Evolutionary conservation across 2,113 vertebrate species (phyloP), one percentile per base, ranked within the genome.

Genomic region (Paracyprichromis sp.): DNA sequence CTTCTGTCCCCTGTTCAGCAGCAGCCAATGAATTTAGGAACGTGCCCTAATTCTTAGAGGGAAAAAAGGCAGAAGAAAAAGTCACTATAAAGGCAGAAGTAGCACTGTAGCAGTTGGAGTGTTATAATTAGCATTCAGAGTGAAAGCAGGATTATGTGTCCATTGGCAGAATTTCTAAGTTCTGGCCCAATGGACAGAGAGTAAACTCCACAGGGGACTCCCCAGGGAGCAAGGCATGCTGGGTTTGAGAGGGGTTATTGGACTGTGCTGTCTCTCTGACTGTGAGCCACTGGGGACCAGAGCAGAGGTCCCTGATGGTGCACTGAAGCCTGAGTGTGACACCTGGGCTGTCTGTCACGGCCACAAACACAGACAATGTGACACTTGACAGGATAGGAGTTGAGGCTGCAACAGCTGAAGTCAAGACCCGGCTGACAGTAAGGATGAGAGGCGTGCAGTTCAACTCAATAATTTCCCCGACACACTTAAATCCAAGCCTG

Each of bases 291-390:
- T 87, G 88, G 95, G 94, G 93, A 95, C 91, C 56, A 2, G 61
- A 91, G 92, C 90, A 54, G 87, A 85, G 94, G 90, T 90, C 92
- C 89, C 93, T 93, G 91, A 93, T 92, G 93, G 95, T 91, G 95
- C 95, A 94, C 93, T 95, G 94, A 93, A 96, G 95, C 95, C 92
- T 93, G 95, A 95, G 95, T 93, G 94, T 94, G 94, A 95, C 95
- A 96, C 95, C 95, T 95, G 93, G 94, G 93, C 95, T 96, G 95
- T 95, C 95, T 94, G 94, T 96, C 95, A 96, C 54, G 84, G 94
- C 92, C 92, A 88, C 95, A 94, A 94, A 95, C 94, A 95, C 93
- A 92, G 92, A 94, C 93, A 92, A 90, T 83, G 92, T 95, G 95
- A 94, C 95, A 95, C 90, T 90, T 95, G 95, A 96, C 95, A 94